These are phyloP conservation scores for Ploceus nigricollis DNA, from an alignment of 2,113 vertebrate genomes.

Conservation along the genomic window DNA sequence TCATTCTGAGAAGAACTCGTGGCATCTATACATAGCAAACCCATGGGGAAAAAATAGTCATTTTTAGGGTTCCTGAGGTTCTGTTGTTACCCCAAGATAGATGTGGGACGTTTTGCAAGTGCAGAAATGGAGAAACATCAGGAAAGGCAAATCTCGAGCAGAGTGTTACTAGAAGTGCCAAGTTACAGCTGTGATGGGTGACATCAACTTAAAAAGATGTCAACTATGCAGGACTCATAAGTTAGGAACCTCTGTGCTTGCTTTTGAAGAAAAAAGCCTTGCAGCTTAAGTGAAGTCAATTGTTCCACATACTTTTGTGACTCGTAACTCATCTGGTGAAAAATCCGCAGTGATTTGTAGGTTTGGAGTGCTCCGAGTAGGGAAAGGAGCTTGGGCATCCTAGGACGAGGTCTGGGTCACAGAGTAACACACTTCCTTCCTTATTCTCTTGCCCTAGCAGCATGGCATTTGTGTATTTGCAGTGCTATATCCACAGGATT, in stretches of 20 bases:
- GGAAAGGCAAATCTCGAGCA: background rate
- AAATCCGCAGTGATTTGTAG: background rate
- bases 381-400: background rate
- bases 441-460: background rate
- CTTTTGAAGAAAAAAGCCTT: constrained; percentile 10
- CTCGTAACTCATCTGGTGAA: background rate
- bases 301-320: background rate
- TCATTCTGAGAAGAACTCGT: background rate
- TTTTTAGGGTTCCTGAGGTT: background rate
- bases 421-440: background rate
- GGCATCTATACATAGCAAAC: background rate
- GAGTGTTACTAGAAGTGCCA: background rate
- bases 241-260: background rate
- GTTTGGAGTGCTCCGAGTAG: background rate
- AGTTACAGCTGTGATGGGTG: background rate
- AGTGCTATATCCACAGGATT: background rate
- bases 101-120: background rate
- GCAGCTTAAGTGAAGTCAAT: background rate
- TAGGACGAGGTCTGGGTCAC: background rate
- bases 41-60: background rate
- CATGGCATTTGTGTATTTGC: background rate
- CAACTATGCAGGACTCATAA: background rate
- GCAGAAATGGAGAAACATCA: background rate
- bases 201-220: background rate
- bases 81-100: background rate